These are phyloP conservation scores for Sphinx pinastri DNA, from an alignment of 2,888 invertebrate genomes.

Conservation along the genomic window DNA sequence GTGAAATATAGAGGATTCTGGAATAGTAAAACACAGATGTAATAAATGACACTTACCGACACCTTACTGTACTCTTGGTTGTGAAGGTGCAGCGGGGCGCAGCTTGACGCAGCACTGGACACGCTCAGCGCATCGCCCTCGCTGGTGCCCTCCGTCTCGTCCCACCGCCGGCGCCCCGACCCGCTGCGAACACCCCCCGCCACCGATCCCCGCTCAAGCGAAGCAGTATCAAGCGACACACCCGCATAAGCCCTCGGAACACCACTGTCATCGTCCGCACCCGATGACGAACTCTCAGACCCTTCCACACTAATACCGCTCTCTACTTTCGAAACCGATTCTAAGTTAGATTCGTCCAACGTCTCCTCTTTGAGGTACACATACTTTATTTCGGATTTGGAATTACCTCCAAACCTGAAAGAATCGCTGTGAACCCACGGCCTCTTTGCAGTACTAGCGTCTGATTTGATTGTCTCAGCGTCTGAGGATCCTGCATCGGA, in stretches of 20 bases:
- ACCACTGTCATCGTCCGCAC: conserved; percentile 70
- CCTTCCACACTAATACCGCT: conserved; percentile 71
- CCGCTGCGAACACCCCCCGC: conserved; percentile 81
- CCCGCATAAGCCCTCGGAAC: conserved; percentile 68
- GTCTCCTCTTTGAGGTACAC: conserved; percentile 60
- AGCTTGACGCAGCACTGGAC: conserved; percentile 78
- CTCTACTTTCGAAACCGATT: conserved; percentile 66
- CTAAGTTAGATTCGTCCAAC: conserved; percentile 54
- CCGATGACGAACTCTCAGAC: conserved; percentile 71
- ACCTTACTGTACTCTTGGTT: conserved; percentile 78
- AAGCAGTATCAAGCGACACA: conserved; percentile 74
- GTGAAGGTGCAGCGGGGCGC: conserved; percentile 74
- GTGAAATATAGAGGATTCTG: background rate
- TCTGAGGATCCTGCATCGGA: conserved; percentile 75
- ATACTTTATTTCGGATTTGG: conserved; percentile 56
- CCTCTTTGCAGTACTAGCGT: conserved; percentile 68
- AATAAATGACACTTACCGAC: conserved; percentile 61
- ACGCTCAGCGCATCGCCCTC: conserved; percentile 79
- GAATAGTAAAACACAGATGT: background rate
- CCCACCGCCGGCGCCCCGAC: conserved; percentile 79
- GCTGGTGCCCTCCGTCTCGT: conserved; percentile 74
- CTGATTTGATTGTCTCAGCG: conserved; percentile 74
- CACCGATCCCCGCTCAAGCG: conserved; percentile 79
- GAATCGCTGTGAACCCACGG: conserved; percentile 79
- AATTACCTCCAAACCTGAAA: conserved; percentile 66